Evolutionary conservation across 2,113 vertebrate genomes (phyloP).

Genomic region (Phaethon lepturus): DNA sequence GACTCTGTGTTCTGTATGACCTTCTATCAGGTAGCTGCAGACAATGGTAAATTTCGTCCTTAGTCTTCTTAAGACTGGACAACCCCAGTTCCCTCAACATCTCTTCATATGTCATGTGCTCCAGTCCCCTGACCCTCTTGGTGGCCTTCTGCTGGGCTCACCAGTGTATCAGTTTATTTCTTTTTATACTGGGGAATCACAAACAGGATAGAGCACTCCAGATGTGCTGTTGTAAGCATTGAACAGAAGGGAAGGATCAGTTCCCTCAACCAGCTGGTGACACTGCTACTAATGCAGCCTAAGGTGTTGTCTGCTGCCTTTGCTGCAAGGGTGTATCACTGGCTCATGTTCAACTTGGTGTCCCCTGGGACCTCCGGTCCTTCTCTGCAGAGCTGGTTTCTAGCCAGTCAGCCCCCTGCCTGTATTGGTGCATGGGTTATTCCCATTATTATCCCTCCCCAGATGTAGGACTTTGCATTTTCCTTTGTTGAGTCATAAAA

Average conservation of each 20-base stretch:
- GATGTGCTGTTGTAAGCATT: not conserved
- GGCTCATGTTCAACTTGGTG: not conserved
- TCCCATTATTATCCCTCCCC: not conserved
- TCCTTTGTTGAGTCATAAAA: not conserved
- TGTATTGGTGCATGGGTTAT: not conserved
- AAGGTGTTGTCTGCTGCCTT: not conserved
- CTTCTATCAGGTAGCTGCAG: not conserved
- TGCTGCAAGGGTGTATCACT: rapidly evolving
- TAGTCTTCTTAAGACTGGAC: not conserved
- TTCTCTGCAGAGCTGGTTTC: not conserved
- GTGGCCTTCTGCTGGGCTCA: not conserved
- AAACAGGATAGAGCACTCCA: not conserved
- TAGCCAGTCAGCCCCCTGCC: not conserved
- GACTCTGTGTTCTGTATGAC: not conserved
- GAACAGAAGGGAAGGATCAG: not conserved
- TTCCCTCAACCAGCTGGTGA: not conserved
- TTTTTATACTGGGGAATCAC: not conserved
- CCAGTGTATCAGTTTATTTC: not conserved
- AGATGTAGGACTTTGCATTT: not conserved
- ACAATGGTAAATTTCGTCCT: not conserved
- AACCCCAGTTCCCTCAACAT: not conserved
- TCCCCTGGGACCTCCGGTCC: not conserved
- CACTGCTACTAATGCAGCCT: not conserved
- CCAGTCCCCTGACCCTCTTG: not conserved
- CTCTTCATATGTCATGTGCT: not conserved